phyloP scores from a whole-genome alignment of 2,113 vertebrate species.

The Cervus canadensis region DNA sequence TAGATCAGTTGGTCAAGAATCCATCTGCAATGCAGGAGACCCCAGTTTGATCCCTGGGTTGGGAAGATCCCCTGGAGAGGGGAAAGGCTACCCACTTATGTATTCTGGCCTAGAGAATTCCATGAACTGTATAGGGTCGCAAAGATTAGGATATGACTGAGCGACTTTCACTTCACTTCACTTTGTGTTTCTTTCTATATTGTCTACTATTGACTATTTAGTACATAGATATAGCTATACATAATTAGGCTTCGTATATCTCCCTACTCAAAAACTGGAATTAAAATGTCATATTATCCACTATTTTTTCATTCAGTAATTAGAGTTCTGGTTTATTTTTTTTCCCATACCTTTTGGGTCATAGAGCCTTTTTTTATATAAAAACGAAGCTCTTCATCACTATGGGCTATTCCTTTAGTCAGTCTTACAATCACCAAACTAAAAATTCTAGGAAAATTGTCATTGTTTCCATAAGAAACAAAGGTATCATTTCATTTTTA shows the following conservation, averaged over 20 bases:
- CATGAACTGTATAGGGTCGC: not conserved
- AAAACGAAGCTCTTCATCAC: not conserved
- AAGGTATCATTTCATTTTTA: slow-evolving; percentile 10
- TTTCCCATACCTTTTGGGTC: not conserved
- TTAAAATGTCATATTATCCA: not conserved
- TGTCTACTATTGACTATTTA: not conserved
- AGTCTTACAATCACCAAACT: not conserved
- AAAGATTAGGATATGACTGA: not conserved
- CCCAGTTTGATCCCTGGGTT: not conserved
- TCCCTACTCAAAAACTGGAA: not conserved
- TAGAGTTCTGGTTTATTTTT: not conserved
- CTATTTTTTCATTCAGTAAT: not conserved
- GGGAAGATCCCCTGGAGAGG: not conserved
- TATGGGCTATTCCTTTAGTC: not conserved
- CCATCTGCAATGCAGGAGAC: not conserved
- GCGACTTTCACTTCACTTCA: not conserved
- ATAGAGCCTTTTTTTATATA: not conserved
- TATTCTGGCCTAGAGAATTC: not conserved
- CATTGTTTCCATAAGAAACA: not conserved
- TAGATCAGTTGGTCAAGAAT: not conserved
- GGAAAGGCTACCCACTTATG: not conserved
- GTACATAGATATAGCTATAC: not conserved
- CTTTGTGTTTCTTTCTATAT: not conserved
- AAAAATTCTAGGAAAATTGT: not conserved
- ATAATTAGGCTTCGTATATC: not conserved